phyloP scores from a whole-genome alignment of 1,140 invertebrate genomes.

The Drosophila chauvacae region DNA sequence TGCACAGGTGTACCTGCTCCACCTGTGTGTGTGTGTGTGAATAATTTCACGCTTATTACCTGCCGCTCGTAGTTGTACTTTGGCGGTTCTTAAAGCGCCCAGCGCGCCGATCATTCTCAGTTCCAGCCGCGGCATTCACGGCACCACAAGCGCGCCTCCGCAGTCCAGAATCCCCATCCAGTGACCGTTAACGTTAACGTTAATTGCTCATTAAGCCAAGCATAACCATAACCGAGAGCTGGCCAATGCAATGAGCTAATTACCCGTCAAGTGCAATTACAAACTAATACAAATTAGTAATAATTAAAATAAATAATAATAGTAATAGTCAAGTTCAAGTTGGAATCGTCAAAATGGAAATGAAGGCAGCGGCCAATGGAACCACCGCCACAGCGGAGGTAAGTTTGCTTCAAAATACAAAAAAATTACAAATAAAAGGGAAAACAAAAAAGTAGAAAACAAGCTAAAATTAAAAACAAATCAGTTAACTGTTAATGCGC shows the following conservation, averaged over 20 bases:
- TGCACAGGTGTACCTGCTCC: neutral
- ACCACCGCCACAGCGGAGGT: neutral
- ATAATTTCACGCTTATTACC: slow-evolving; percentile 63
- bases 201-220: slow-evolving; percentile 1
- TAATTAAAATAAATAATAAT: neutral
- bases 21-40: slow-evolving; percentile 25
- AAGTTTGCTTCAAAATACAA: neutral
- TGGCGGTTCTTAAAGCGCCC: slow-evolving; percentile 74
- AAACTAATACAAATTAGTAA: neutral
- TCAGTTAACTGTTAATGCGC: slow-evolving; percentile 10
- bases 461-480: slow-evolving; percentile 11
- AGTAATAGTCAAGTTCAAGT: neutral
- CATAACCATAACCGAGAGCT: slow-evolving; percentile 31
- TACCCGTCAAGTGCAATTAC: slow-evolving; percentile 15
- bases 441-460: neutral
- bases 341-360: slow-evolving; percentile 2
- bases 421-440: no score
- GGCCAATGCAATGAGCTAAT: slow-evolving; percentile 35
- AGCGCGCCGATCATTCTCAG: slow-evolving; percentile 52
- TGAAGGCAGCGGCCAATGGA: slow-evolving; percentile 10
- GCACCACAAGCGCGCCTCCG: slow-evolving; percentile 65
- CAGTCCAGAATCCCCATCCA: neutral
- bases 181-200: neutral
- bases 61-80: slow-evolving; percentile 46
- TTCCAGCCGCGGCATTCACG: slow-evolving; percentile 76